Evolutionary conservation across 2,888 invertebrate genomes (phyloP).

Genomic region (Scaptomyza parva): DNA sequence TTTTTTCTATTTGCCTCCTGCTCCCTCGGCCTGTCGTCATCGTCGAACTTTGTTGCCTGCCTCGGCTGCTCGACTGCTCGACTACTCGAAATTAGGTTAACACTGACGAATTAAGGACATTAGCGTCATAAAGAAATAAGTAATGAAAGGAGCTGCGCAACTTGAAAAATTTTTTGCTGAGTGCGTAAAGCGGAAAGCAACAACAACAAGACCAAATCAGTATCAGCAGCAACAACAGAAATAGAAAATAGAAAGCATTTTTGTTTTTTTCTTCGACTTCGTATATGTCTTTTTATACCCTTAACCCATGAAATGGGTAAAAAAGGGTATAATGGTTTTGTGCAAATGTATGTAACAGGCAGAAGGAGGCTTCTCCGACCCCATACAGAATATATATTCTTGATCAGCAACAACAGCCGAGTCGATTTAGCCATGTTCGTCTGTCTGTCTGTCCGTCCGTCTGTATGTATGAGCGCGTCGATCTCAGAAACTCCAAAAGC

Average conservation of each 20-base stretch:
- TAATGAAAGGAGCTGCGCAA: conserved; percentile 73
- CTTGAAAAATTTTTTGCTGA: conserved; percentile 66
- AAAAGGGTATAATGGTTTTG: too few relatives aligned
- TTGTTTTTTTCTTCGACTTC: not conserved
- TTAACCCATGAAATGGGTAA: too few relatives aligned
- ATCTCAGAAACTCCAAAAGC: too few relatives aligned
- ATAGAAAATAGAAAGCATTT: not conserved
- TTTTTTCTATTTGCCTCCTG: conserved; percentile 64
- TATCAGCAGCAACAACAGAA: conserved; percentile 16
- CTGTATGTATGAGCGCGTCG: too few relatives aligned
- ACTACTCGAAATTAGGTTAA: conserved; percentile 75
- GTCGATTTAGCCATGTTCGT: too few relatives aligned
- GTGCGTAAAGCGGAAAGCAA: conserved; percentile 64
- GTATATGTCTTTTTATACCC: conserved; percentile 11
- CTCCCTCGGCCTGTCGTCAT: not conserved
- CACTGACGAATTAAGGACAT: conserved; percentile 81
- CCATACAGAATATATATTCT: too few relatives aligned
- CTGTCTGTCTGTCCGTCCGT: too few relatives aligned
- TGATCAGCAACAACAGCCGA: too few relatives aligned
- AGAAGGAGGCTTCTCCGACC: too few relatives aligned
- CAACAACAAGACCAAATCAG: conserved; percentile 30
- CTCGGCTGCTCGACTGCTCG: too few relatives aligned
- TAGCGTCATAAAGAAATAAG: conserved; percentile 81
- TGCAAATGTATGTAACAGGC: too few relatives aligned
- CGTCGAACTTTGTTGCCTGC: conserved; percentile 56